A percentile compares a stretch with the other conserved stretches of the same genome.
Evolutionary conservation across 2,113 vertebrate genomes (phyloP).

Genomic region (Mesoclemmys tuberculata): DNA sequence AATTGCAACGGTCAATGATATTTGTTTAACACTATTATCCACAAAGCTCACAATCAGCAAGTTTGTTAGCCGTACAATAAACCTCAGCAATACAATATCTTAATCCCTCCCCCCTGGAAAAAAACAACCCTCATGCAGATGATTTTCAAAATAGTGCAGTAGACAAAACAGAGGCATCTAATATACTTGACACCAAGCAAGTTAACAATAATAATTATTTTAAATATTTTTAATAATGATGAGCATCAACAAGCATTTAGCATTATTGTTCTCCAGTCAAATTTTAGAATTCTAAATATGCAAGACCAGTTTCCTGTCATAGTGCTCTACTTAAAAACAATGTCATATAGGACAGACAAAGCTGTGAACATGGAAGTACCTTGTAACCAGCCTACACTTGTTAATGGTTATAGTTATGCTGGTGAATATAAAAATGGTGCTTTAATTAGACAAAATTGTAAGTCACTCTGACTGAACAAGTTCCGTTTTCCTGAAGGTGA

Average conservation of each 20-base stretch:
- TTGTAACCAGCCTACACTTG: neutral
- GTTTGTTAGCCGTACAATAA: neutral
- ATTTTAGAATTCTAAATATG: neutral
- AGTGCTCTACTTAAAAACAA: neutral
- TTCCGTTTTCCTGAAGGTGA: neutral
- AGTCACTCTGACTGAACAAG: neutral
- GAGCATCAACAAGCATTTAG: neutral
- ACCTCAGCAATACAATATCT: neutral
- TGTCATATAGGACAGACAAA: neutral
- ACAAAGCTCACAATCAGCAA: neutral
- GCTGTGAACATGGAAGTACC: neutral
- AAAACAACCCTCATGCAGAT: accelerated
- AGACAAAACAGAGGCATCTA: neutral
- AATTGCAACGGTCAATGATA: neutral
- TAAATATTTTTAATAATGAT: neutral
- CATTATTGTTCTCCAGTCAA: neutral
- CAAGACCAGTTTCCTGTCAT: neutral
- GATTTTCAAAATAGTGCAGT: neutral
- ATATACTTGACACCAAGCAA: neutral
- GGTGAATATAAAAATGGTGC: neutral
- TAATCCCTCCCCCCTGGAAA: too few relatives aligned
- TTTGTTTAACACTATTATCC: neutral
- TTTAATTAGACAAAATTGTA: slow-evolving; percentile 16
- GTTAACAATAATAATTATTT: neutral
- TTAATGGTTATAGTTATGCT: neutral